Evolutionary conservation across 2,113 vertebrate species (phyloP).

Genomic region (Copsychus sechellarum): DNA sequence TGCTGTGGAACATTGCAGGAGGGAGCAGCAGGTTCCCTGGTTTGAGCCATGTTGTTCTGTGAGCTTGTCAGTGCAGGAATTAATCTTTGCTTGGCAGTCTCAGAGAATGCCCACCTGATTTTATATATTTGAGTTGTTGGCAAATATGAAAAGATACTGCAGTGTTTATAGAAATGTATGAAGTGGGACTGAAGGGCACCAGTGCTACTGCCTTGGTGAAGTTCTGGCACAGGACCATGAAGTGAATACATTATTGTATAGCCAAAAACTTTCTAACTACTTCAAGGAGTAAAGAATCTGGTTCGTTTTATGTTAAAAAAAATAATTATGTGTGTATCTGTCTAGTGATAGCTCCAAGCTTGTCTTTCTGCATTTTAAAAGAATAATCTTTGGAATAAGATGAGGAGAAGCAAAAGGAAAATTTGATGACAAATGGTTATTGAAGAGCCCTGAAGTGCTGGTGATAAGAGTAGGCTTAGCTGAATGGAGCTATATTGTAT

Average conservation of each 20-base stretch:
- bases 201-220: not conserved
- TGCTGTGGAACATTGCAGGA: not conserved
- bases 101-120: not conserved
- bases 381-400: slow-evolving; percentile 49
- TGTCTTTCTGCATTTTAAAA: slow-evolving; percentile 21
- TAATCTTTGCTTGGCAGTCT: not conserved
- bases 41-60: not conserved
- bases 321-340: not conserved
- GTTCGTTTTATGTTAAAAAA: not conserved
- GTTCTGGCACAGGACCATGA: not conserved
- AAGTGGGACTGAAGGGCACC: not conserved
- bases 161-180: not conserved
- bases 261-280: not conserved
- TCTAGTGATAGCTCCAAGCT: slow-evolving; percentile 49
- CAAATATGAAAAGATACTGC: not conserved
- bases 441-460: slow-evolving; percentile 54
- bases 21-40: not conserved
- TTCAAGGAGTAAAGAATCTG: slow-evolving; percentile 11
- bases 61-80: not conserved
- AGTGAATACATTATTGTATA: not conserved
- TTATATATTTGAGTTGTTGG: not conserved
- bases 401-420: slow-evolving; percentile 42
- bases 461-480: slow-evolving; percentile 45
- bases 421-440: slow-evolving; percentile 62
- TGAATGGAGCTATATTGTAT: not conserved